These are phyloP conservation scores for Lutjanus erythropterus DNA, from an alignment of 2,113 vertebrate species.

Conservation along the genomic window DNA sequence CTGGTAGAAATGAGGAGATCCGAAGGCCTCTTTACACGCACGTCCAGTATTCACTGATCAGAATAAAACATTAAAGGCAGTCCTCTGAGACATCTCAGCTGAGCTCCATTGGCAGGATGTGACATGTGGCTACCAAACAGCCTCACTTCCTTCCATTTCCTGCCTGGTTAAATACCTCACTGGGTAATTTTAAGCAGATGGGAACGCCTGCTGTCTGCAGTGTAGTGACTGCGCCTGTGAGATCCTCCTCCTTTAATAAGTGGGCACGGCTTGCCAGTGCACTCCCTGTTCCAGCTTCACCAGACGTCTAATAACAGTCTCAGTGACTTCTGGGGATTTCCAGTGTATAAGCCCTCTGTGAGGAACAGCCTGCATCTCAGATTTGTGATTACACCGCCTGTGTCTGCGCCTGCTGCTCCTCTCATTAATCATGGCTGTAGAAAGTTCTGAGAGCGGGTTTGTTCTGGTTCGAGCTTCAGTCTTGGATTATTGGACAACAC, in stretches of 20 bases:
- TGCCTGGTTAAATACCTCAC: conserved; percentile 57
- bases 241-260: conserved; percentile 72
- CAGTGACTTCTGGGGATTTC: conserved; percentile 67
- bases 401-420: conserved; percentile 26
- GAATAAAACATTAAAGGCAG: conserved; percentile 11
- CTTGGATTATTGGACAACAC: background rate
- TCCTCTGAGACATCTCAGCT: conserved; percentile 25
- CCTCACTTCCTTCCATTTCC: conserved; percentile 52
- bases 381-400: conserved; percentile 53
- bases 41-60: background rate
- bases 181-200: conserved; percentile 67
- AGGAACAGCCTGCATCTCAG: conserved; percentile 55
- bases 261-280: conserved; percentile 65
- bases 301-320: conserved; percentile 77
- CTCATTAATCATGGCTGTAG: conserved; percentile 40
- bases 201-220: conserved; percentile 59
- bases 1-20: background rate
- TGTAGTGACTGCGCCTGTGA: conserved; percentile 57
- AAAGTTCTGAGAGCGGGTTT: background rate
- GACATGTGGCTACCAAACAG: conserved; percentile 60
- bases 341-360: conserved; percentile 48
- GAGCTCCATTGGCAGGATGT: conserved; percentile 51
- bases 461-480: background rate
- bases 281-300: conserved; percentile 62
- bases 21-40: background rate